A percentile compares a stretch with the other conserved stretches of the same genome.
Conservation (phyloP, 2,888 invertebrate species). For the Rhimphoctona megacephalus region DNA sequence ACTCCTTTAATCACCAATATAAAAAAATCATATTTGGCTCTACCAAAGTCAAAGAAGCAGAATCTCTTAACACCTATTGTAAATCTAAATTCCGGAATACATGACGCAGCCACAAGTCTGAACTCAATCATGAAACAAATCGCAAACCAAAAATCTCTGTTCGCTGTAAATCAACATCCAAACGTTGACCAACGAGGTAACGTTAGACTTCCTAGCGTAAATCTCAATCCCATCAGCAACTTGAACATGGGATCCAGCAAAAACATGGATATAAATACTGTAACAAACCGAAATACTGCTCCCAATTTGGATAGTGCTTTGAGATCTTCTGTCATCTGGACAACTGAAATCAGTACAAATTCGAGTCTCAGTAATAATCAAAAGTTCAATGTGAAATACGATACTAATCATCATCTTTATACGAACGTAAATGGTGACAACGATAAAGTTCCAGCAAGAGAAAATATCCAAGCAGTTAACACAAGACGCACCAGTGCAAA, state of each 20-base stretch:
- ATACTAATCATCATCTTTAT: constrained; percentile 37
- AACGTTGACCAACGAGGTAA: not conserved
- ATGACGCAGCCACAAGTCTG: constrained; percentile 10
- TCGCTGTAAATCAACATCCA: constrained; percentile 23
- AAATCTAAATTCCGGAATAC: constrained; percentile 17
- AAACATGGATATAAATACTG: not conserved
- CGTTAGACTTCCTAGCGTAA: constrained; percentile 52
- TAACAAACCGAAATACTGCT: not conserved
- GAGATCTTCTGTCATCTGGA: not conserved
- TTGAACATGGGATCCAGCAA: constrained; percentile 43
- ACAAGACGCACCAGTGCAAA: not conserved
- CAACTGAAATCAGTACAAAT: not conserved
- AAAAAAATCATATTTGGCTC: not conserved
- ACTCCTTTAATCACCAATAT: not conserved
- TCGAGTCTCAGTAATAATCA: not conserved
- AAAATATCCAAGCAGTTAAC: not conserved
- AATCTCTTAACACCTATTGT: not conserved
- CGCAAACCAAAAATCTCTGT: constrained; percentile 21
- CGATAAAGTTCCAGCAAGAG: not conserved
- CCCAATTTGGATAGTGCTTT: not conserved
- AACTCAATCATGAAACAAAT: constrained; percentile 3
- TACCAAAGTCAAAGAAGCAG: not conserved
- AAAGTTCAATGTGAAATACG: constrained; percentile 21
- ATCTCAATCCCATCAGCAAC: constrained; percentile 49
- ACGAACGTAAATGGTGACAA: not conserved